A percentile compares a stretch with the other conserved stretches of the same genome.
These are phyloP conservation scores for Mythimna impura DNA, from an alignment of 2,888 invertebrate species.

Conservation along the genomic window DNA sequence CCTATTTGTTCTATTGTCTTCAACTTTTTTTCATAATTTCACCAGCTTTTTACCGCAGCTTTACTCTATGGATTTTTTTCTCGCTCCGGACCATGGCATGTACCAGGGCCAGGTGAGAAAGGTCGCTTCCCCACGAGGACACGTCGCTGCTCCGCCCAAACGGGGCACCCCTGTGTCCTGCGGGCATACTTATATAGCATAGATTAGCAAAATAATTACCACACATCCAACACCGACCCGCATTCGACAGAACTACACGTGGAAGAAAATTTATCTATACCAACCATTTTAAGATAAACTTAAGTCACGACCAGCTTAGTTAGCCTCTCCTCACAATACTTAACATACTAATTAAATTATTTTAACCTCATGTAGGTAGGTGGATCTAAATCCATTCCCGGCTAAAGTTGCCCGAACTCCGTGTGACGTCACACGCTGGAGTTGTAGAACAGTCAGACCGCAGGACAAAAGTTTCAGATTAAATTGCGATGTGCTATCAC, in stretches of 20 bases:
- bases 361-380: neutral
- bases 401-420: conserved; percentile 5
- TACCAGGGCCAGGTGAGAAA: too few species aligned
- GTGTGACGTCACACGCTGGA: conserved; percentile 4
- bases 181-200: too few species aligned
- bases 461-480: conserved; percentile 22
- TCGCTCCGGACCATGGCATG: too few species aligned
- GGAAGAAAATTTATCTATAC: too few species aligned
- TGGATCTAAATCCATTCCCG: neutral
- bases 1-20: neutral
- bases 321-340: neutral
- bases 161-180: too few species aligned
- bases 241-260: too few species aligned
- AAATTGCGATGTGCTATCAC: conserved; percentile 1
- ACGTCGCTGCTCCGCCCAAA: too few species aligned
- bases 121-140: too few species aligned
- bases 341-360: neutral
- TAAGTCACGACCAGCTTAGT: too few species aligned
- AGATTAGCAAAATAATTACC: too few species aligned
- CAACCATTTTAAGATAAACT: too few species aligned
- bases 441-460: neutral
- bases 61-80: neutral
- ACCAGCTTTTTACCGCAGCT: neutral
- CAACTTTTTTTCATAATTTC: neutral
- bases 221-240: too few species aligned